Evolutionary conservation across 2,797 vertebrate species (phyloP), one percentile per base, ranked within the genome.

Genomic region (Geotrypetes seraphini): DNA sequence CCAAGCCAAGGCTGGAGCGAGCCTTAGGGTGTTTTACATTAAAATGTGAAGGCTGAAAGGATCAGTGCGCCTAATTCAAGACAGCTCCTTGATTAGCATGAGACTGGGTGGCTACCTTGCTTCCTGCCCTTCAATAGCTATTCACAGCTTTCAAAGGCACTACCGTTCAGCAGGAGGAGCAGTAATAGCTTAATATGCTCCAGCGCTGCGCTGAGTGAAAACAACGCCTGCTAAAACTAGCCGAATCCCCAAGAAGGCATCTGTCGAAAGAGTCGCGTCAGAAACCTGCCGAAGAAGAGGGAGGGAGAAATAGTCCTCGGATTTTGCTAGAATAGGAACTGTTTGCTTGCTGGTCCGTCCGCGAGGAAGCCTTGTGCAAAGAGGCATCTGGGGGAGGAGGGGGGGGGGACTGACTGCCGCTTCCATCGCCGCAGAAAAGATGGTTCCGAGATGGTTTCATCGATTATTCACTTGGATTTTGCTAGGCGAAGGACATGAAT

Each of bases 361-460:
- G 52, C 41, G 12, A 40, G 5, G 38, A 43, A 39, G 49, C 39
- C 37, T 27, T 35, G 20, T 16, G 3, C 6, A 12, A 16, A 28
- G 76, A 71, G 80, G 77, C 58, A 59, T 61, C 50, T 28, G 42
- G 61, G 72, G 56, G 48, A 69, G 40, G 24, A 39, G 45, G 79
- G 76, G 24, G 39, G 45, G 79, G 76, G 78, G 83, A 82, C 59
- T 39, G 69, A 47, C 63, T 32, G 79, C 69, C 61, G 7, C 30
- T 43, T 64, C 34, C 55, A 79, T 81, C 75, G 86, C 81, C 62
- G 75, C 71, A 75, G 75, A 78, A n/a, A n/a, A n/a, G 71, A 74
- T 78, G 47, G 53, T 41, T 66, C 69, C n/a, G n/a, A 63, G 66
- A 57, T 63, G 33, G 64, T 62, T 57, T 72, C 49, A 51, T 72